These are phyloP conservation scores for Crotalus tigris DNA, from an alignment of 2,113 vertebrate genomes.

Conservation along the genomic window DNA sequence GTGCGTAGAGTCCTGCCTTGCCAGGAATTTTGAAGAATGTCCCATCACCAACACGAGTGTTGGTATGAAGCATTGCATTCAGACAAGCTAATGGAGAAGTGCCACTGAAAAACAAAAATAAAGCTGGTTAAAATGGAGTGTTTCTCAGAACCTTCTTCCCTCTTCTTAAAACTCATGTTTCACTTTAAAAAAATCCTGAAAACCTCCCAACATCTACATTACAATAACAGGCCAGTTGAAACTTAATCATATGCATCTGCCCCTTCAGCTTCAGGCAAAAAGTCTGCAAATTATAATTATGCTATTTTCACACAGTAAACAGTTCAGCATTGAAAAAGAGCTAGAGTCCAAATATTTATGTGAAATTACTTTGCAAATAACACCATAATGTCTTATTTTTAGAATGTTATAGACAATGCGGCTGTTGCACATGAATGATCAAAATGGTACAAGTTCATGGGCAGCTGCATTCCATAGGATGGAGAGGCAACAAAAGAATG, in stretches of 20 bases:
- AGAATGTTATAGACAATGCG: conserved; percentile 74
- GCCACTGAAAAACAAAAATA: conserved; percentile 79
- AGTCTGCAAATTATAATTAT: conserved; percentile 76
- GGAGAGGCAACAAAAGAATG: conserved; percentile 78
- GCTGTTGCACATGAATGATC: conserved; percentile 78
- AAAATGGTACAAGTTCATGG: conserved; percentile 77
- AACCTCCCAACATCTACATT: conserved; percentile 76
- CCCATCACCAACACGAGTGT: conserved; percentile 83
- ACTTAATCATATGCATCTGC: conserved; percentile 84
- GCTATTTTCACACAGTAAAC: conserved; percentile 71
- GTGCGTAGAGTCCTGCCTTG: conserved; percentile 83
- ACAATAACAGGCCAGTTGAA: conserved; percentile 78
- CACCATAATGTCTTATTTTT: conserved; percentile 65
- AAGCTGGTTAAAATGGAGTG: conserved; percentile 62
- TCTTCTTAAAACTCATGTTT: conserved; percentile 48
- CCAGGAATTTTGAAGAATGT: conserved; percentile 87
- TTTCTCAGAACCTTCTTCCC: conserved; percentile 65
- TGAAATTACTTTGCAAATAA: conserved; percentile 71
- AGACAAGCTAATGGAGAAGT: conserved; percentile 86
- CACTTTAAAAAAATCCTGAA: conserved; percentile 57
- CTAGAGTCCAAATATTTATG: conserved; percentile 69
- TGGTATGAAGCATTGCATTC: conserved; percentile 87
- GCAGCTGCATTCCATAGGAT: conserved; percentile 74
- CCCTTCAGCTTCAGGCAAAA: conserved; percentile 73
- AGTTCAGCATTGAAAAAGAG: conserved; percentile 63